Conservation (phyloP, 1,140 invertebrate species). For the fruit fly (Drosophila melanogaster) region Release_6_plus_ISO1_MT NT_037436.4:9623501-9624000, state of each 20-base stretch:
- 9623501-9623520: constrained; percentile 82
- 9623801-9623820: constrained; percentile 51
- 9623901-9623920: constrained; percentile 62
- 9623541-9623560: constrained; percentile 58
- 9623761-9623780: constrained; percentile 10
- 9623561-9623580: constrained; percentile 38
- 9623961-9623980: constrained; percentile 81
- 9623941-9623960: constrained; percentile 68
- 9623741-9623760: constrained; percentile 38
- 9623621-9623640: constrained; percentile 54
- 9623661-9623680: constrained; percentile 1
- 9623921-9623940: constrained; percentile 70
- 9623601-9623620: constrained; percentile 64
- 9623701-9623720: constrained; percentile 64
- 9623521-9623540: constrained; percentile 76
- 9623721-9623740: constrained; percentile 77
- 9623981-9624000: constrained; percentile 2
- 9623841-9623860: constrained; percentile 53
- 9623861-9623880: constrained; percentile 71
- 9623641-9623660: constrained; percentile 17
- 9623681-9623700: constrained; percentile 62
- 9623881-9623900: constrained; percentile 79
- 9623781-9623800: constrained; percentile 37
- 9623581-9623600: constrained; percentile 52
- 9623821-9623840: constrained; percentile 40